Evolutionary conservation across 2,113 vertebrate genomes (phyloP).

Genomic region (Pedetes capensis): DNA sequence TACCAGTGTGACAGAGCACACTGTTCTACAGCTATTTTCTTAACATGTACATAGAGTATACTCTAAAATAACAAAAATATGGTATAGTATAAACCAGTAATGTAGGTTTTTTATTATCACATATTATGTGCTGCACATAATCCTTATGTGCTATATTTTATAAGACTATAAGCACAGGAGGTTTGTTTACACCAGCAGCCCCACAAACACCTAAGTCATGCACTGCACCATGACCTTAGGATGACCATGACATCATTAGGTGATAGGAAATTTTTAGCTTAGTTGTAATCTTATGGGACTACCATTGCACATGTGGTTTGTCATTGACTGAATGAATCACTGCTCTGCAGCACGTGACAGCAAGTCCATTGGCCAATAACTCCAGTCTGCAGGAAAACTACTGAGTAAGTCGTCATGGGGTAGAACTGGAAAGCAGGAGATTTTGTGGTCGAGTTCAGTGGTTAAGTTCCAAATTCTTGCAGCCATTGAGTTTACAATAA

Average conservation of each 20-base stretch:
- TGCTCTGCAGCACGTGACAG: no score
- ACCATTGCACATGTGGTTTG: neutral
- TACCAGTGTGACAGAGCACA: neutral
- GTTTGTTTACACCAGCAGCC: no score
- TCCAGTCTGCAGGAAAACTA: neutral
- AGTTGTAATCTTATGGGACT: neutral
- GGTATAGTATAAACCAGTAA: no score
- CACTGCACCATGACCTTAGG: no score
- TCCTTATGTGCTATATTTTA: neutral
- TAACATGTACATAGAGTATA: neutral
- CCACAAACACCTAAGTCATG: neutral
- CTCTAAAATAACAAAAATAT: neutral
- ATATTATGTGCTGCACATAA: no score
- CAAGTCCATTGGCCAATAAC: neutral
- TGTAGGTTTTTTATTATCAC: no score
- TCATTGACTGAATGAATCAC: neutral
- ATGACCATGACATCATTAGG: neutral
- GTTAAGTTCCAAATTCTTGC: neutral
- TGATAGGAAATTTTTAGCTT: neutral
- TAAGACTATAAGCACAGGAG: neutral
- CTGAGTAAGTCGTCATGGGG: neutral
- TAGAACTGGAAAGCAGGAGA: neutral
- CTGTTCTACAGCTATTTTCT: neutral
- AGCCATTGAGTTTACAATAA: slow-evolving; percentile 2
- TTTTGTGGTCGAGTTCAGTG: neutral